Evolutionary conservation across 2,888 invertebrate species (phyloP).

Genomic region (Synanthedon formicaeformis): DNA sequence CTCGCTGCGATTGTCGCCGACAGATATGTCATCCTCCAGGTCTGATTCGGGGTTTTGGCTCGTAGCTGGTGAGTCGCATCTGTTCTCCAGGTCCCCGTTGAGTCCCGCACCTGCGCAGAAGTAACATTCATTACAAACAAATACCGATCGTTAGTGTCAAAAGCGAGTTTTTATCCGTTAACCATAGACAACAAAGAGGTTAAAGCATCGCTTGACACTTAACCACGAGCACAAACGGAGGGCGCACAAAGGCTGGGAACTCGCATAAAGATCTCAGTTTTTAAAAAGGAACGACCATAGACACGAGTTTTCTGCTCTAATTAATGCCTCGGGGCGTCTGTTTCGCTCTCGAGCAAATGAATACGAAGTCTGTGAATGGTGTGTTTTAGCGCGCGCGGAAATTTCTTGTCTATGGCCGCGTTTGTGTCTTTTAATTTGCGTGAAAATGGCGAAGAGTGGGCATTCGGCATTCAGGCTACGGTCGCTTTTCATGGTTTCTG

Average conservation of each 20-base stretch:
- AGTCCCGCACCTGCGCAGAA: slow-evolving; percentile 22
- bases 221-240: slow-evolving; percentile 35
- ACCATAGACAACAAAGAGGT: slow-evolving; percentile 28
- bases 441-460: slow-evolving; percentile 60
- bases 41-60: slow-evolving; percentile 45
- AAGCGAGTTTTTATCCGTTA: slow-evolving; percentile 5
- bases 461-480: slow-evolving; percentile 37
- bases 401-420: slow-evolving; percentile 48
- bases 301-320: slow-evolving; percentile 63
- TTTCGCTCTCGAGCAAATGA: slow-evolving; percentile 59
- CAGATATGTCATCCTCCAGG: slow-evolving; percentile 54
- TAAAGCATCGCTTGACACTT: slow-evolving; percentile 51
- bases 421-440: slow-evolving; percentile 68
- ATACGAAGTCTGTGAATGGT: slow-evolving; percentile 57
- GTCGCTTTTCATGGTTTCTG: slow-evolving; percentile 40
- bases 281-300: slow-evolving; percentile 61
- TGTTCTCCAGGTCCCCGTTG: slow-evolving; percentile 25
- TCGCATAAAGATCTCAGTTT: slow-evolving; percentile 58
- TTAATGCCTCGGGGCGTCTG: slow-evolving; percentile 68
- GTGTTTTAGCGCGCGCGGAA: slow-evolving; percentile 55
- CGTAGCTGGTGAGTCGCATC: slow-evolving; percentile 25
- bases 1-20: slow-evolving; percentile 58
- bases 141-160: background rate
- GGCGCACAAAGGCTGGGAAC: slow-evolving; percentile 44
- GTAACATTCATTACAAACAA: background rate